These are phyloP conservation scores for Pogonophryne albipinna DNA, from an alignment of 2,797 vertebrate genomes.

Conservation along the genomic window DNA sequence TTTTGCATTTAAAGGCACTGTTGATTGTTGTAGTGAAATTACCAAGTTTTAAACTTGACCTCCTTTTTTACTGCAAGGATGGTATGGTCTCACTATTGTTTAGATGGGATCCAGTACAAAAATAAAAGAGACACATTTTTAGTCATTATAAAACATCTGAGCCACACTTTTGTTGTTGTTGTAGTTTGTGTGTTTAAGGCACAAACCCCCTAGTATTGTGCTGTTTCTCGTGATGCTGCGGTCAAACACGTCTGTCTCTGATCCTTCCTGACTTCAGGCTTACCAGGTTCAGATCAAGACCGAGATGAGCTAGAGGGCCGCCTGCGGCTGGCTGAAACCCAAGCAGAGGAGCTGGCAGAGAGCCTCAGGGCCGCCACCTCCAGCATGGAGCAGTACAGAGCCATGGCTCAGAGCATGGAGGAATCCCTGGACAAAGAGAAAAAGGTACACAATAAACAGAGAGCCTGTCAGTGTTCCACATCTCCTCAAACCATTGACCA, in stretches of 20 bases:
- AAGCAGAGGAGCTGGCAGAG: constrained; percentile 89
- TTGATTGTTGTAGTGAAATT: neutral
- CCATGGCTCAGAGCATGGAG: constrained; percentile 94
- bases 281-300: constrained; percentile 83
- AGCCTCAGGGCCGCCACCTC: constrained; percentile 86
- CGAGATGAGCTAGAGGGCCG: constrained; percentile 88
- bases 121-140: constrained; percentile 4
- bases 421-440: constrained; percentile 96
- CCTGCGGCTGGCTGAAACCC: constrained; percentile 89
- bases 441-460: constrained; percentile 82
- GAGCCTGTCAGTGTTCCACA: neutral
- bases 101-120: constrained; percentile 3
- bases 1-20: neutral
- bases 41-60: constrained; percentile 12
- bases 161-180: too few relatives aligned
- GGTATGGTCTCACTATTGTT: constrained; percentile 7
- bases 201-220: neutral
- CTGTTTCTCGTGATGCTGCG: too few relatives aligned
- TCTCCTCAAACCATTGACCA: constrained; percentile 9
- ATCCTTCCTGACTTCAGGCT: constrained; percentile 72
- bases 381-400: constrained; percentile 92
- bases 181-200: constrained; percentile 10
- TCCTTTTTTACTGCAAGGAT: neutral
- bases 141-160: neutral
- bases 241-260: neutral